Evolutionary conservation across 2,888 invertebrate species (phyloP).

Genomic region (Adelognathus sp.): DNA sequence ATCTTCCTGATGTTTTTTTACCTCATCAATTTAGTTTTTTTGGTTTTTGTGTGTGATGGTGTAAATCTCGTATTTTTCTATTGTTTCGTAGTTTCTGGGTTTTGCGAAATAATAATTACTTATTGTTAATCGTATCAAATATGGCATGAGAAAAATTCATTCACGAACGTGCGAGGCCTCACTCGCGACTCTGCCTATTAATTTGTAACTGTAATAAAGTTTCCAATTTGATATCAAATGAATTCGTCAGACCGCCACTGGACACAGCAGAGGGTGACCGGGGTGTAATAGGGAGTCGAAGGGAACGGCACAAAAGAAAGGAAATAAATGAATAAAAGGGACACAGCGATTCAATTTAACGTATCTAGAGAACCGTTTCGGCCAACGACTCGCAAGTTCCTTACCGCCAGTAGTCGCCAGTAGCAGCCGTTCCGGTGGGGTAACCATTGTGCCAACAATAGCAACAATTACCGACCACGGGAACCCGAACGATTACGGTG

Average conservation of each 20-base stretch:
- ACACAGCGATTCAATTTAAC: conserved; percentile 19
- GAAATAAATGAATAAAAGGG: conserved; percentile 5
- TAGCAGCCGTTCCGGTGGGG: conserved; percentile 8
- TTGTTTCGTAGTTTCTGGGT: too few species aligned
- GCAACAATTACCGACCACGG: conserved; percentile 35
- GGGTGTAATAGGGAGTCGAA: not conserved
- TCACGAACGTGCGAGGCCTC: not conserved
- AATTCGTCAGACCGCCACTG: not conserved
- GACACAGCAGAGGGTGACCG: not conserved
- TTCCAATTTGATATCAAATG: not conserved
- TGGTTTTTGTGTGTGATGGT: too few species aligned
- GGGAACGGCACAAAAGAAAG: not conserved
- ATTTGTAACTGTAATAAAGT: not conserved
- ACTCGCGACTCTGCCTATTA: not conserved
- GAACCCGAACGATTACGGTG: conserved; percentile 13
- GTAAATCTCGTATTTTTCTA: not conserved
- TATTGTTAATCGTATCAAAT: too few species aligned
- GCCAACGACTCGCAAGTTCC: conserved; percentile 16
- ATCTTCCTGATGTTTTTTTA: too few species aligned
- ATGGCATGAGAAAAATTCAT: not conserved
- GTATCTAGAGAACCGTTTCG: conserved; percentile 6
- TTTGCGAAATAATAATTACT: too few species aligned
- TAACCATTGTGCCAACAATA: conserved; percentile 19
- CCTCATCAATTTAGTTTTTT: too few species aligned
- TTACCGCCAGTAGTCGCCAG: not conserved